A percentile compares a stretch with the other conserved stretches of the same genome.
Evolutionary conservation across 2,113 vertebrate genomes (phyloP).

Genomic region (Nothocercus julius): DNA sequence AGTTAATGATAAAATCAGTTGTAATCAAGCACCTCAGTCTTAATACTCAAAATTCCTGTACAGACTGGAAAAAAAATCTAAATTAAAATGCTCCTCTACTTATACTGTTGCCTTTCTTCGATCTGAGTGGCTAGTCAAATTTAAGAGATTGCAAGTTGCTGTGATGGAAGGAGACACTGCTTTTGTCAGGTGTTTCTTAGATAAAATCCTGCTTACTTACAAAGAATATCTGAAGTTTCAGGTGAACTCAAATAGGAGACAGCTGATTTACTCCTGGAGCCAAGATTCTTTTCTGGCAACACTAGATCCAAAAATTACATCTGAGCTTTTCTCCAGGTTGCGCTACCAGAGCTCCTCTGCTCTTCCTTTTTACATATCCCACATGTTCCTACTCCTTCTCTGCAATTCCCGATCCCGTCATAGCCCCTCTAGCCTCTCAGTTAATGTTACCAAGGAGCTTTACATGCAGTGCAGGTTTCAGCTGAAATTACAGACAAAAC

Average conservation of each 20-base stretch:
- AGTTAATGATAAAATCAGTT: not conserved
- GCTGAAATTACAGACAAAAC: not conserved
- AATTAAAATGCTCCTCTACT: not conserved
- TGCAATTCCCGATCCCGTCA: not conserved
- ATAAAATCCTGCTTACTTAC: not conserved
- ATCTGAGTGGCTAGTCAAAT: not conserved
- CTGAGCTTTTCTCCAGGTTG: not conserved
- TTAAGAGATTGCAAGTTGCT: not conserved
- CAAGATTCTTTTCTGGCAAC: not conserved
- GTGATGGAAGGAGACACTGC: not conserved
- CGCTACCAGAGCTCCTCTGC: not conserved
- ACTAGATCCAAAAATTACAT: not conserved
- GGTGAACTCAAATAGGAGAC: not conserved
- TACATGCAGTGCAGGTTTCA: not conserved
- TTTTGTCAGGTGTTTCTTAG: not conserved
- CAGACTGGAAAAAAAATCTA: not conserved
- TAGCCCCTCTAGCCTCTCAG: not conserved
- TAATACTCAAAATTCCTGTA: not conserved
- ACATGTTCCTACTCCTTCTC: not conserved
- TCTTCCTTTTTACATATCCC: not conserved
- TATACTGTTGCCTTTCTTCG: not conserved
- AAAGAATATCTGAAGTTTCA: not conserved
- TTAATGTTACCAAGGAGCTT: not conserved
- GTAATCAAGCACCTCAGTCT: not conserved
- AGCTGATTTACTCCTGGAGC: not conserved